Evolutionary conservation across 2,797 vertebrate species (phyloP).

Genomic region (Spinus olivaceus): DNA sequence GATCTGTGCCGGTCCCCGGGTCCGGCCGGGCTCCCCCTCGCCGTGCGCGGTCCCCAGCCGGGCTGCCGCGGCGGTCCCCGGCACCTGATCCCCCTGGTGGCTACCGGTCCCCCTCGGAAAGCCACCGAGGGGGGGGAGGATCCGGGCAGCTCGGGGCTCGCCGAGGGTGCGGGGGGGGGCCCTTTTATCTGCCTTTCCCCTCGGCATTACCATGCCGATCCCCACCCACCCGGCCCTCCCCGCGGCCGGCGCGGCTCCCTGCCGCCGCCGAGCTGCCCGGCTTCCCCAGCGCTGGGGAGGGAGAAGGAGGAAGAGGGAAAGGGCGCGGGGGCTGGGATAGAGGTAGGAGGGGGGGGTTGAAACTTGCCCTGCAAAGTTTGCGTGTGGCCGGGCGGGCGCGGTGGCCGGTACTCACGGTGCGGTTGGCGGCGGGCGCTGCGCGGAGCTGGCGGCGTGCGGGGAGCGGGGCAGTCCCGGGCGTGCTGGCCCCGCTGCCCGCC

Average conservation of each 20-base stretch:
- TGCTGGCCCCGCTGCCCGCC: constrained; percentile 75
- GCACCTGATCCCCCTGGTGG: constrained; percentile 26
- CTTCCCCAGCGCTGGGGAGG: neutral
- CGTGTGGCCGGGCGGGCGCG: constrained; percentile 4
- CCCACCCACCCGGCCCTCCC: constrained; percentile 11
- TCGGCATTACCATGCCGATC: constrained; percentile 20
- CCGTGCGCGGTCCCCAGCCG: neutral
- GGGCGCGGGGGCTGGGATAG: neutral
- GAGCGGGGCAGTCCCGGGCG: constrained; percentile 78
- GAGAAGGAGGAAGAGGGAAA: constrained; percentile 24
- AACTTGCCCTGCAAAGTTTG: constrained; percentile 54
- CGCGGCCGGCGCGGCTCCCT: neutral
- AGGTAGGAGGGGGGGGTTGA: neutral
- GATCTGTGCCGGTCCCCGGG: neutral
- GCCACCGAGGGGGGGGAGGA: neutral
- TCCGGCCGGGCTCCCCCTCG: neutral
- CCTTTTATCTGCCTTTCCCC: constrained; percentile 17
- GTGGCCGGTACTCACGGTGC: constrained; percentile 72
- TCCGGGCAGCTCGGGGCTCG: neutral
- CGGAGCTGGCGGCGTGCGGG: constrained; percentile 76
- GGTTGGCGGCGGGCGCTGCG: constrained; percentile 67
- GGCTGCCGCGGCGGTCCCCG: neutral
- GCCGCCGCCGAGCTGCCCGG: neutral
- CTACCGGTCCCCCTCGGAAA: neutral
- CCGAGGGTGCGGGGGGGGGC: neutral